These are phyloP conservation scores for Cerceris ruficornis DNA, from an alignment of 2,888 invertebrate species.

Conservation along the genomic window DNA sequence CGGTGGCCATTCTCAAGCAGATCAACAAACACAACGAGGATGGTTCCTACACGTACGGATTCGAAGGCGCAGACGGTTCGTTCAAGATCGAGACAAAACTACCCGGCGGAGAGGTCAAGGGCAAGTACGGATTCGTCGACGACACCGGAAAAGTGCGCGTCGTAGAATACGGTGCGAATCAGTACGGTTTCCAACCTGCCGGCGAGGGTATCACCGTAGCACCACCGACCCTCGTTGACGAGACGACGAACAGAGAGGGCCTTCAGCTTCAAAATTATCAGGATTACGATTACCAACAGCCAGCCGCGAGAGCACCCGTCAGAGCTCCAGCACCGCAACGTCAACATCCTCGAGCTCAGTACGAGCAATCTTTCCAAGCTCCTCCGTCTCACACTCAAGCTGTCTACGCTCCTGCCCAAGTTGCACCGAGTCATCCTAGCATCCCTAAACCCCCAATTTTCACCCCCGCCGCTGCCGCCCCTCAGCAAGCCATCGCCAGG, in stretches of 20 bases:
- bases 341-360: slow-evolving; percentile 63
- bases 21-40: slow-evolving; percentile 95
- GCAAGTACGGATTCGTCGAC: slow-evolving; percentile 95
- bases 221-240: slow-evolving; percentile 82
- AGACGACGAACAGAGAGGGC: slow-evolving; percentile 78
- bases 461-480: slow-evolving; percentile 67
- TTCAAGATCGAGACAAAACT: slow-evolving; percentile 95
- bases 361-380: slow-evolving; percentile 70
- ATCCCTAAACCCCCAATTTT: slow-evolving; percentile 63
- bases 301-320: slow-evolving; percentile 47
- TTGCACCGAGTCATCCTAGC: slow-evolving; percentile 60
- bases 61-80: slow-evolving; percentile 93
- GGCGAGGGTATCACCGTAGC: slow-evolving; percentile 93
- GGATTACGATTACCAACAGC: slow-evolving; percentile 66
- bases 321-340: slow-evolving; percentile 61
- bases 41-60: slow-evolving; percentile 95
- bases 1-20: slow-evolving; percentile 92
- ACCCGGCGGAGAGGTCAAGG: slow-evolving; percentile 91
- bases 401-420: slow-evolving; percentile 71
- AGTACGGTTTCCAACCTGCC: slow-evolving; percentile 92
- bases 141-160: slow-evolving; percentile 91
- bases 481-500: slow-evolving; percentile 56
- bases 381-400: slow-evolving; percentile 73
- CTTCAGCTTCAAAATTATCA: slow-evolving; percentile 70
- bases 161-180: slow-evolving; percentile 94